A percentile compares a stretch with the other conserved stretches of the same genome.
These are phyloP conservation scores for Laupala kohalensis DNA, from an alignment of 1,140 invertebrate genomes.

Conservation along the genomic window DNA sequence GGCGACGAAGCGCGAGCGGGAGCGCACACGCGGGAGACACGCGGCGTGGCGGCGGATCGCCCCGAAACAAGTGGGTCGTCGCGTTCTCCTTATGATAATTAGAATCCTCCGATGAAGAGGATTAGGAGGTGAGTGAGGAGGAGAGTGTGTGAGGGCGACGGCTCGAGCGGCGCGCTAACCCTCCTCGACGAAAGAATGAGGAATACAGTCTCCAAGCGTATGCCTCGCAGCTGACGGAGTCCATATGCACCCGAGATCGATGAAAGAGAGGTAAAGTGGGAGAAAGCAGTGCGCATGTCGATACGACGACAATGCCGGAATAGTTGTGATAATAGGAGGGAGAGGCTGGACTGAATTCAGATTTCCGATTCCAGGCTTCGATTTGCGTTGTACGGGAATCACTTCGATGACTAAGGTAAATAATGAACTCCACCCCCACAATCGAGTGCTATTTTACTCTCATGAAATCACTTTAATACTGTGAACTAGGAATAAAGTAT, in stretches of 20 bases:
- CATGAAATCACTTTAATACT: no score
- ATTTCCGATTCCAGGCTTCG: no score
- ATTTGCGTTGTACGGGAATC: no score
- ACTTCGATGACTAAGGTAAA: no score
- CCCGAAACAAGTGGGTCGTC: not conserved
- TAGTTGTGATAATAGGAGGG: no score
- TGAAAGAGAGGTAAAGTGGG: not conserved
- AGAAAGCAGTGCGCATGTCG: no score
- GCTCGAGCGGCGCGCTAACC: not conserved
- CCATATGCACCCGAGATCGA: not conserved
- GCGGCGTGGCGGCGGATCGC: not conserved
- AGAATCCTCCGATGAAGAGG: not conserved
- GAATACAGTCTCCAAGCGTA: not conserved
- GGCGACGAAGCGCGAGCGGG: not conserved
- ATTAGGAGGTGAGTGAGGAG: not conserved
- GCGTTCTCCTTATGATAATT: not conserved
- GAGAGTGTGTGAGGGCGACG: not conserved
- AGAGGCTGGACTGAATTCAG: no score
- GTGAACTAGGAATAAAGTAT: no score
- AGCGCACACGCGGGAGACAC: not conserved
- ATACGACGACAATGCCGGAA: no score
- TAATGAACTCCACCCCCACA: no score
- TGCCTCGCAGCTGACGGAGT: not conserved
- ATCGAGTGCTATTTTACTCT: no score
- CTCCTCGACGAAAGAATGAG: not conserved